phyloP scores from a whole-genome alignment of 2,797 vertebrate genomes.

The Percopsis omiscomaycus region DNA sequence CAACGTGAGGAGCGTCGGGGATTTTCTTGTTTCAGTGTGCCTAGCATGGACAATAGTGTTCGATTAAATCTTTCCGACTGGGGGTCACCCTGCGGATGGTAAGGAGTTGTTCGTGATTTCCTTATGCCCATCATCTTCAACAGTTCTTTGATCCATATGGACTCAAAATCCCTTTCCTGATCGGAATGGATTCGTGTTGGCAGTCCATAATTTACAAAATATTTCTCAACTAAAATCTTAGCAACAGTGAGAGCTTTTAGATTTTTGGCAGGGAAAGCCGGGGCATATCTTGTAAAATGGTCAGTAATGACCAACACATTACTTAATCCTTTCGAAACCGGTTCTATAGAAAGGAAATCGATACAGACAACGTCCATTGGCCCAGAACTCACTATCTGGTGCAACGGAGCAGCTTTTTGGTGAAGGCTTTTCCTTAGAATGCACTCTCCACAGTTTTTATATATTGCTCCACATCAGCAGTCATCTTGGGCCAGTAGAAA shows the following conservation, averaged over 20 bases:
- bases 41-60: conserved; percentile 4
- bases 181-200: conserved; percentile 5
- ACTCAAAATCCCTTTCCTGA: not conserved
- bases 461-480: not conserved
- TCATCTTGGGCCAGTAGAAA: conserved; percentile 14
- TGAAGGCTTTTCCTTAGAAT: not conserved
- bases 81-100: conserved; percentile 5
- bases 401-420: not conserved
- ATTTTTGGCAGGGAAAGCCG: conserved; percentile 6
- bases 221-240: not conserved
- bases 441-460: conserved; percentile 3
- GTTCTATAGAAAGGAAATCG: conserved; percentile 14
- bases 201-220: conserved; percentile 1
- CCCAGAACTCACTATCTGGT: not conserved
- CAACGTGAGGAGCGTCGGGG: too few species aligned
- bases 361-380: conserved; percentile 15
- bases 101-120: too few species aligned
- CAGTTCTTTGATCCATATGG: too few species aligned
- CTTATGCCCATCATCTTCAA: too few species aligned
- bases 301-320: conserved; percentile 16
- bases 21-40: not conserved
- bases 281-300: conserved; percentile 7
- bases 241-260: not conserved
- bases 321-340: not conserved
- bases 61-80: conserved; percentile 8